Evolutionary conservation across 2,113 vertebrate species (phyloP), one percentile per base, ranked within the genome.

Genomic region (Burhinus oedicnemus): DNA sequence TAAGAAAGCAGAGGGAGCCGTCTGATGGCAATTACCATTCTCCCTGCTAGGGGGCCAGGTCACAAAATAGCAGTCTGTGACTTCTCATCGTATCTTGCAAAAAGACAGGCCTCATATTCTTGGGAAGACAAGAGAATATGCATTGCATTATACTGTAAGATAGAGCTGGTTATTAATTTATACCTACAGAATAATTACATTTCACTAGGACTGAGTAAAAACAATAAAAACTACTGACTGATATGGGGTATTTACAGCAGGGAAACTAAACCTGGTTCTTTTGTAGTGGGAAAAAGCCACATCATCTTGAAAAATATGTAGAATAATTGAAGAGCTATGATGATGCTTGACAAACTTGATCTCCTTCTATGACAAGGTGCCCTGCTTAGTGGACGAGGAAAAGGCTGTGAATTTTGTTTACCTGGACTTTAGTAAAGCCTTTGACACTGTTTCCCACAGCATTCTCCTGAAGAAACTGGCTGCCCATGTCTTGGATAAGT

Each of bases 1-100:
- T 58, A 57, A 83, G 69, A 90, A 97, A 93, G 72, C 90, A 90
- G 80, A 87, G 78, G 65, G 68, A 90, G 57, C 87, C 86, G 36
- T 79, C 61, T 90, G 83, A 76, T 55, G 70, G 40, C 89, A 90
- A 81, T 84, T 65, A 74, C 60, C 68, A 34, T 9, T 65, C 90
- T 72, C 69, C 36, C 45, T 80, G 75, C 51, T n/a, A 44, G n/a
- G 47, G 22, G 80, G 15, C 54, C 34, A 34, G 49, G 71, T 65
- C 87, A 83, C 80, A 80, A 70, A 61, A 68, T 72, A 82, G 61
- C 86, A 83, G 38, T 68, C 54, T 78, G 47, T 58, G 89, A 87
- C 49, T 72, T 79, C 60, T 52, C 27, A 21, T 54, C 69, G 4
- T 16, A 42, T 52, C 74, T 86, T 82, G 64, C 87, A 91, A 71